phyloP scores from a whole-genome alignment of 2,888 invertebrate species.

The Tinea pellionella region DNA sequence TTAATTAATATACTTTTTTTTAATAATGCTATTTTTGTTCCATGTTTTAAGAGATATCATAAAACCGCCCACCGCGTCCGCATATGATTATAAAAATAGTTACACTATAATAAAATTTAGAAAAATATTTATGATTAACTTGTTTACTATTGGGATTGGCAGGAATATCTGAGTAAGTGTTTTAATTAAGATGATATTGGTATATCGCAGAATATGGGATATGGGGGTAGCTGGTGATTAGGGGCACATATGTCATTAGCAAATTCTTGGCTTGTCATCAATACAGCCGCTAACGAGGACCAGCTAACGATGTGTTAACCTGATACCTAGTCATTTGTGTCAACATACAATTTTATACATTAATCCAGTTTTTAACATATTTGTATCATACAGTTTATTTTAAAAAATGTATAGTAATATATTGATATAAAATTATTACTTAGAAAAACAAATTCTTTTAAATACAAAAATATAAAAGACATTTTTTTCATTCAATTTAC shows the following conservation, averaged over 20 bases:
- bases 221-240: background rate
- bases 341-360: background rate
- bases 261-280: slow-evolving; percentile 61
- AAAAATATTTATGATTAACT: background rate
- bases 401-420: background rate
- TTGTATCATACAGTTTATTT: background rate
- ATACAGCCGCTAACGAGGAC: slow-evolving; percentile 61
- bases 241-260: slow-evolving; percentile 47
- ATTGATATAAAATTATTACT: too few relatives aligned
- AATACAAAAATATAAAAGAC: too few relatives aligned
- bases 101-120: background rate
- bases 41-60: background rate
- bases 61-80: background rate
- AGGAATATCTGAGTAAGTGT: background rate
- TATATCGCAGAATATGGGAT: background rate
- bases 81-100: background rate
- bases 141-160: too few relatives aligned
- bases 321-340: slow-evolving; percentile 34
- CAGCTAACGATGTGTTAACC: slow-evolving; percentile 63
- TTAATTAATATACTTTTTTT: too few relatives aligned
- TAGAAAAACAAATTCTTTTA: too few relatives aligned
- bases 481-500: background rate
- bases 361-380: background rate
- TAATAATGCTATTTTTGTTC: background rate
- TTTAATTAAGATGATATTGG: background rate